Evolutionary conservation across 2,113 vertebrate species (phyloP).

Genomic region (Hydrochoerus hydrochaeris): DNA sequence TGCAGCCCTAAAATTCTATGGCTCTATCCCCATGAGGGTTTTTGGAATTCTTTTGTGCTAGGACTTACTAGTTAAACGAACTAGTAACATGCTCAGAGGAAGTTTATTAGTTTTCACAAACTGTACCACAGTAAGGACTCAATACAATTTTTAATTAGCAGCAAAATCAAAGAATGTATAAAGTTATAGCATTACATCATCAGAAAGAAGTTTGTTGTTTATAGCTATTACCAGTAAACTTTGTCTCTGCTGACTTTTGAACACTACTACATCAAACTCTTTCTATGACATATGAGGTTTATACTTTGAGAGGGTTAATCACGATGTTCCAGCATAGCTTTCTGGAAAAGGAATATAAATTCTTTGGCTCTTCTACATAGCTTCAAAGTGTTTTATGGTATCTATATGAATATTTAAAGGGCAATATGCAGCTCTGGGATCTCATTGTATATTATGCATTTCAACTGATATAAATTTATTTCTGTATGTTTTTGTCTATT

Average conservation of each 20-base stretch:
- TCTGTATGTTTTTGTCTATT: not conserved
- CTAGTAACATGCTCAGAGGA: not conserved
- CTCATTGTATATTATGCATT: conserved; percentile 28
- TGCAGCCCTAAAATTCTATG: not conserved
- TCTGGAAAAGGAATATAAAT: not conserved
- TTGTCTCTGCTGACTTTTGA: conserved; percentile 40
- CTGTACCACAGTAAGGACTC: not conserved
- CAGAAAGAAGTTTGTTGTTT: conserved; percentile 43
- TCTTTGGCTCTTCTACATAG: not conserved
- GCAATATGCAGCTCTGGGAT: not conserved
- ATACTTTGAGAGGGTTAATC: not conserved
- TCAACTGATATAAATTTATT: conserved; percentile 40
- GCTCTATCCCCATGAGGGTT: not conserved
- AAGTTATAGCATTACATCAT: conserved; percentile 35
- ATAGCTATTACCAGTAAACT: not conserved
- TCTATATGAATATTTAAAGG: not conserved
- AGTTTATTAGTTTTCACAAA: conserved; percentile 30
- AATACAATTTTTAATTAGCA: conserved; percentile 39
- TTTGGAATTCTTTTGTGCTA: not conserved
- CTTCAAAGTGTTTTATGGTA: not conserved
- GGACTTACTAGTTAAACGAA: conserved; percentile 46
- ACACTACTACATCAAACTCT: not conserved
- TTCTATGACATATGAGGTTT: not conserved
- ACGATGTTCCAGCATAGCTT: not conserved
- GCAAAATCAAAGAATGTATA: conserved; percentile 51